Percentiles rank a stretch among this genome's conserved stretches.
phyloP scores from a whole-genome alignment of 2,888 invertebrate genomes.

The Trachelus stipa region DNA sequence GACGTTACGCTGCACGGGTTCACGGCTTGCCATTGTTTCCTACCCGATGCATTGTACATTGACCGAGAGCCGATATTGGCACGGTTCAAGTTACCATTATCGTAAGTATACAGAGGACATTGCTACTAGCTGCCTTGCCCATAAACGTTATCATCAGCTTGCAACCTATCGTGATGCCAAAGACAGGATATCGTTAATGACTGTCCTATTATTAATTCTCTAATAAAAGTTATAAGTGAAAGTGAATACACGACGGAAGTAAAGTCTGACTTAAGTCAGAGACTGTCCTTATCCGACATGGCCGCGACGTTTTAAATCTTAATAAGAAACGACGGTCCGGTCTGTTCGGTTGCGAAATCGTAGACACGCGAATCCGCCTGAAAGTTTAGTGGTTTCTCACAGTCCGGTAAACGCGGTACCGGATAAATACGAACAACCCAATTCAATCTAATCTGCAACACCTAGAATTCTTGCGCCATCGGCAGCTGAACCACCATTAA shows the following conservation, averaged over 20 bases:
- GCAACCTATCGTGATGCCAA: neutral
- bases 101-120: neutral
- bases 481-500: conserved; percentile 8
- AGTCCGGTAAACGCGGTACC: conserved; percentile 34
- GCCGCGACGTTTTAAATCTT: conserved; percentile 26
- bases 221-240: neutral
- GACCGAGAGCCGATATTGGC: conserved; percentile 37
- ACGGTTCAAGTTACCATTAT: neutral
- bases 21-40: conserved; percentile 36
- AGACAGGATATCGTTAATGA: neutral
- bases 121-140: neutral
- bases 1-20: neutral
- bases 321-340: conserved; percentile 24
- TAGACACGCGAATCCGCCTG: conserved; percentile 28
- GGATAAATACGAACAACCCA: conserved; percentile 36
- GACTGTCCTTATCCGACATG: neutral
- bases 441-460: conserved; percentile 45
- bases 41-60: conserved; percentile 34
- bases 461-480: conserved; percentile 34
- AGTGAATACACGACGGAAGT: neutral
- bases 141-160: neutral
- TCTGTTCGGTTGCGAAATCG: conserved; percentile 14
- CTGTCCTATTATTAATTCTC: neutral
- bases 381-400: conserved; percentile 54
- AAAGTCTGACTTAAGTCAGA: neutral